phyloP scores from a whole-genome alignment of 2,797 vertebrate genomes.

The Eospalax fontanierii region DNA sequence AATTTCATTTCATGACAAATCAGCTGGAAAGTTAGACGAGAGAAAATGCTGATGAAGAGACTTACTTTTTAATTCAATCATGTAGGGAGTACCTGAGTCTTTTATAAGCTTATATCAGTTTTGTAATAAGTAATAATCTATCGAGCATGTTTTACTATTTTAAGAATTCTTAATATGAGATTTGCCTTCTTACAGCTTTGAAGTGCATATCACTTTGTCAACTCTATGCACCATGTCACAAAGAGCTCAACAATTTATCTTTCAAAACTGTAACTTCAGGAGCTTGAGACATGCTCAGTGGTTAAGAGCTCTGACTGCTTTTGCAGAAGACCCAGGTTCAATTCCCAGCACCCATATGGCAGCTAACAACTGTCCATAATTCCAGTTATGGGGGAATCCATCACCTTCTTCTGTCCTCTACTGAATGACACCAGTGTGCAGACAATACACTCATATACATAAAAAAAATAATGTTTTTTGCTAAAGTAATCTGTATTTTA shows the following conservation, averaged over 20 bases:
- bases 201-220: neutral
- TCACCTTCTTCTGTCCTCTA: too few relatives aligned
- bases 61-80: neutral
- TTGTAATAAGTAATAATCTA: constrained; percentile 13
- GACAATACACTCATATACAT: too few relatives aligned
- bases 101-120: constrained; percentile 12
- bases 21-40: neutral
- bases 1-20: neutral
- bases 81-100: neutral
- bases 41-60: neutral
- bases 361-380: too few relatives aligned
- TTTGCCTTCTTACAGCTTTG: neutral
- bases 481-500: constrained; percentile 34
- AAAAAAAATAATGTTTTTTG: constrained; percentile 28
- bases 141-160: neutral
- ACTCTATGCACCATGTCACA: neutral
- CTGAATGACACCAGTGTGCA: too few relatives aligned
- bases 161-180: neutral
- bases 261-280: neutral
- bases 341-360: too few relatives aligned
- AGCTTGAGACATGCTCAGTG: too few relatives aligned
- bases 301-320: too few relatives aligned
- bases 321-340: too few relatives aligned
- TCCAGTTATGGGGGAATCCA: too few relatives aligned
- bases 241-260: neutral